Conservation (phyloP, 2,888 invertebrate species). For the Melanostoma scalare region DNA sequence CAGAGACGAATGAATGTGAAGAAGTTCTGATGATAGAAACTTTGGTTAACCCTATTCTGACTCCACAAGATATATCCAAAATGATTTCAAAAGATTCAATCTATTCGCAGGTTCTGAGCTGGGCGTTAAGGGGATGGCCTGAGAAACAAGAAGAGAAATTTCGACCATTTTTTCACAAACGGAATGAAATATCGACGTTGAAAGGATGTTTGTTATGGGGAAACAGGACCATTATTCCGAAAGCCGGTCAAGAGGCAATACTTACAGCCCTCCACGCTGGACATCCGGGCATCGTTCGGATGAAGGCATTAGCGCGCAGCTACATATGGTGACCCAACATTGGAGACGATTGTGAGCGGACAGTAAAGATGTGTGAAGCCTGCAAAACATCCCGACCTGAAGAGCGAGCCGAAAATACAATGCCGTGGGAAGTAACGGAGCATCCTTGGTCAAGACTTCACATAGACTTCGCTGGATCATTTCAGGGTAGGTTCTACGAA, state of each 20-base stretch:
- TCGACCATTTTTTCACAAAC: not conserved
- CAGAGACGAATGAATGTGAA: conserved; percentile 10
- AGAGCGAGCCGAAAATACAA: conserved; percentile 69
- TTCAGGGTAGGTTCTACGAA: conserved; percentile 21
- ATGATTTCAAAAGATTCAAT: conserved; percentile 12
- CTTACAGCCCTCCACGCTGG: too few species aligned
- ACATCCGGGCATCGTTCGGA: too few species aligned
- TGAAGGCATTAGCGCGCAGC: too few species aligned
- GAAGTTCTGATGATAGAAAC: conserved; percentile 56
- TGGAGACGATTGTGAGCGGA: conserved; percentile 34
- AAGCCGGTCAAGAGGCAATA: too few species aligned
- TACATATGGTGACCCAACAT: not conserved
- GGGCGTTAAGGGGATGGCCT: conserved; percentile 18
- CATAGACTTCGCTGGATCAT: conserved; percentile 41
- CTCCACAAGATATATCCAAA: conserved; percentile 8
- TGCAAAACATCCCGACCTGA: not conserved
- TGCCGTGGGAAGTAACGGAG: conserved; percentile 27
- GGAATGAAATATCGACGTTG: conserved; percentile 9
- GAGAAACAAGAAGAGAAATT: conserved; percentile 69
- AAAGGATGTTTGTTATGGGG: conserved; percentile 8
- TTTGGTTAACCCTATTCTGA: not conserved
- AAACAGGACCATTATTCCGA: conserved; percentile 1
- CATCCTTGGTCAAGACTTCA: too few species aligned
- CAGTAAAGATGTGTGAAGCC: too few species aligned
- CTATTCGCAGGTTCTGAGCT: conserved; percentile 3